Base-by-base conservation (phyloP, 1,140 invertebrate genomes). In the Forficula auricularia region DNA sequence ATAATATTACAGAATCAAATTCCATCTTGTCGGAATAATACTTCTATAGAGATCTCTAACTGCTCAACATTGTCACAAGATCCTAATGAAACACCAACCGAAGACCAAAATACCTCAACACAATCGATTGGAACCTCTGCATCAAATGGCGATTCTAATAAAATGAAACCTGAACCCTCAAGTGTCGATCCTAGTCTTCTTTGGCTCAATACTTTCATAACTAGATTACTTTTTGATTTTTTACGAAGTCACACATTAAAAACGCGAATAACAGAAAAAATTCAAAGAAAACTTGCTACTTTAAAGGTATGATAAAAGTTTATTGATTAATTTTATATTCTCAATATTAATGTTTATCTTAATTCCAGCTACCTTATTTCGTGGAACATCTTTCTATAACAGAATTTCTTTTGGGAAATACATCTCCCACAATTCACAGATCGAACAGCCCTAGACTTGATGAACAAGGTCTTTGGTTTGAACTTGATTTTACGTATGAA, bases 381-480 rank as follows among this genome's bases (percentile, higher is more conserved):
- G 83, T 94, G 61, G 84, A 90, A 54, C 79, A 82, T 50, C 62
- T 94, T 8, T 59, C 70, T 12, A 72, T 92, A 15, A 75, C 76
- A 1, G 76, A 85, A 47, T 62, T 92, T 22, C 71, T 79, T 33
- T 63, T 91, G 44, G 86, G 86, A 12, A 69, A 72, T 42, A 71
- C 73, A 10, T 67, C 82, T 10, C 83, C 90, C 16, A 63, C 81
- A 4, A 77, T 96, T 50, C 71, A 80, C 38, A 71, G 75, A 38
- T 72, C 81, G 19, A 72, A 71, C 19, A 70, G 75, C 50, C 85
- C 87, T 0, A 63, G 72, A 37, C 55, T 89, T 22, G 84, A 97
- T 63, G 77, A 84, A 44, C 73, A 79, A 49, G 92, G 94, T 3
- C 62, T 95, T 14, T 98, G 91, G 91, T 65, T 94, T 3, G 86